Evolutionary conservation across 2,797 vertebrate genomes (phyloP).

Genomic region (Buphagus erythrorhynchus): DNA sequence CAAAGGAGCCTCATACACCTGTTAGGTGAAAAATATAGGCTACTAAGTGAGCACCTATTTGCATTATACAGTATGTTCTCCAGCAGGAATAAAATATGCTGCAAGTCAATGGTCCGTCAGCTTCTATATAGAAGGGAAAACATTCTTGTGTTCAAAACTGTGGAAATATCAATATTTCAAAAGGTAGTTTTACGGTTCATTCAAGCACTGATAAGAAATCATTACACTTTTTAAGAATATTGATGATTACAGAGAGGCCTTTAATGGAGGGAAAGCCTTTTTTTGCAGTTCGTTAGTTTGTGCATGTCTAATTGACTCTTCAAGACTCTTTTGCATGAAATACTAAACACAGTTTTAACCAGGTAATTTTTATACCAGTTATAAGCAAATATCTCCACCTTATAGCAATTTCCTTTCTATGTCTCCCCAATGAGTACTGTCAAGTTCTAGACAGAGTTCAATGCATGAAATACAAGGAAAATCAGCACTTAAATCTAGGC

Average conservation of each 20-base stretch:
- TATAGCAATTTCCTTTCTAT: neutral
- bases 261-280: conserved; percentile 79
- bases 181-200: conserved; percentile 83
- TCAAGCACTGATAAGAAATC: conserved; percentile 82
- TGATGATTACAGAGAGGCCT: conserved; percentile 74
- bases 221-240: conserved; percentile 81
- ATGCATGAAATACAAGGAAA: neutral
- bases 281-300: conserved; percentile 80
- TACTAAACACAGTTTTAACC: conserved; percentile 67
- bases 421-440: neutral
- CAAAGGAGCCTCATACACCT: neutral
- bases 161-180: conserved; percentile 87
- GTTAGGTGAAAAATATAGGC: neutral
- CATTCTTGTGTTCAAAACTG: conserved; percentile 75
- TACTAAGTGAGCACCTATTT: neutral
- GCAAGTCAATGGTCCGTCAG: conserved; percentile 73
- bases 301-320: conserved; percentile 82
- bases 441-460: neutral
- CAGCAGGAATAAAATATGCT: conserved; percentile 55
- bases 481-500: neutral
- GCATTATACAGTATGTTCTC: neutral
- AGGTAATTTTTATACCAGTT: conserved; percentile 16
- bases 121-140: conserved; percentile 68
- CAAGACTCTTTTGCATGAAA: conserved; percentile 75
- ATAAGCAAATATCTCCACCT: neutral